Percentiles rank a stretch among this genome's conserved stretches.
Evolutionary conservation across 2,888 invertebrate species (phyloP).

Genomic region (Sinhomidia bicolor): DNA sequence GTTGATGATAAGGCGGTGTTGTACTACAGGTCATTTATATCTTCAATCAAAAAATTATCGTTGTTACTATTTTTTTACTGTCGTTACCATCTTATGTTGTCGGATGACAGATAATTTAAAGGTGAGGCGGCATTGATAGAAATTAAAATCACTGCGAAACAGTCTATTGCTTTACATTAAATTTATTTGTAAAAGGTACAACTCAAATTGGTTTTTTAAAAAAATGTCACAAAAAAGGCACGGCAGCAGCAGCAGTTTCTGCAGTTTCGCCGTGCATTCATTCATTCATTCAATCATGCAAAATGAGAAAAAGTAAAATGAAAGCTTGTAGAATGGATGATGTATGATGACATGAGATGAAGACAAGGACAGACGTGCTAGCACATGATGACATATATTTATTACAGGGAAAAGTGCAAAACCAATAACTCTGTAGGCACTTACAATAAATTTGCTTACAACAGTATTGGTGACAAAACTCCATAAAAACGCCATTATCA

Average conservation of each 20-base stretch:
- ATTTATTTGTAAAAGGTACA: background rate
- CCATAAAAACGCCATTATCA: slow-evolving; percentile 29
- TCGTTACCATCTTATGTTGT: background rate
- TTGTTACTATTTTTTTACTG: too few species aligned
- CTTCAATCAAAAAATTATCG: background rate
- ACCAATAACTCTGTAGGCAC: background rate
- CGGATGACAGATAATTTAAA: background rate
- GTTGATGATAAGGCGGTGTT: slow-evolving; percentile 21
- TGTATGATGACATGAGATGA: slow-evolving; percentile 17
- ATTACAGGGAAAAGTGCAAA: background rate
- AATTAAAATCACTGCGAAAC: slow-evolving; percentile 8
- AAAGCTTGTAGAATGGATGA: background rate
- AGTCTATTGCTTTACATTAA: background rate
- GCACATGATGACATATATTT: background rate
- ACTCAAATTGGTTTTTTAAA: background rate
- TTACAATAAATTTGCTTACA: background rate
- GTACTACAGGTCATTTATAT: background rate
- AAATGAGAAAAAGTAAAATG: background rate
- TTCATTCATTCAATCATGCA: background rate
- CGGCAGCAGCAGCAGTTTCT: background rate
- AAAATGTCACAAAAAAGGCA: background rate
- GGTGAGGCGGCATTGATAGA: background rate
- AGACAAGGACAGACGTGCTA: background rate
- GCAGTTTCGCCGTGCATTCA: too few species aligned
- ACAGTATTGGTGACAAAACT: slow-evolving; percentile 55